A percentile compares a stretch with the other conserved stretches of the same genome.
Conservation (phyloP, 2,113 vertebrate genomes). For the Strix uralensis region DNA sequence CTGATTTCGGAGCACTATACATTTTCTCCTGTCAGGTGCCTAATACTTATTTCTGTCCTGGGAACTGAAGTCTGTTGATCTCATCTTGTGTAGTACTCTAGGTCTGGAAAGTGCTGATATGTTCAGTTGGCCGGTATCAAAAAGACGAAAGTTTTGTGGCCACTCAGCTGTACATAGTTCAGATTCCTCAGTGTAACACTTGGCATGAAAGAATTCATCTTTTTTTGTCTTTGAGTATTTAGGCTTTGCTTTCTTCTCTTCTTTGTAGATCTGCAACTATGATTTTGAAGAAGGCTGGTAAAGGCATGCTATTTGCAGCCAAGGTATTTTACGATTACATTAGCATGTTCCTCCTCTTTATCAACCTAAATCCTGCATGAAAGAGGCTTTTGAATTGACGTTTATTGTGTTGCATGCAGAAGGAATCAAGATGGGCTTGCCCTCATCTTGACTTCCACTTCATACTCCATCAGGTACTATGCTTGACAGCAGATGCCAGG, state of each 20-base stretch:
- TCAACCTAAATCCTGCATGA: not conserved
- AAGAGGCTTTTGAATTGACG: not conserved
- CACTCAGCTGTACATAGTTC: not conserved
- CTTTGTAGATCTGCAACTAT: not conserved
- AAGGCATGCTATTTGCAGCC: not conserved
- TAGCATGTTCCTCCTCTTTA: not conserved
- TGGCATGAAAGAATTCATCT: not conserved
- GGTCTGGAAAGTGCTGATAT: not conserved
- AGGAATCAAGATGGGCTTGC: not conserved
- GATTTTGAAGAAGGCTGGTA: not conserved
- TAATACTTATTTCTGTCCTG: not conserved
- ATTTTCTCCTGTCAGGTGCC: not conserved
- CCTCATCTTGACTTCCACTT: not conserved
- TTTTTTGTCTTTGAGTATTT: constrained; percentile 3
- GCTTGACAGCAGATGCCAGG: not conserved
- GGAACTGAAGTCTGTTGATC: not conserved
- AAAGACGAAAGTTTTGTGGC: not conserved
- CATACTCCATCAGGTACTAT: not conserved
- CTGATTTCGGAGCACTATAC: not conserved
- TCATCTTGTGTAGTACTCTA: not conserved
- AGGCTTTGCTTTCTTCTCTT: not conserved
- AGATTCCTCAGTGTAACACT: not conserved
- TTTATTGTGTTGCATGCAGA: not conserved
- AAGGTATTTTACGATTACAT: not conserved
- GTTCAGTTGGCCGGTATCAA: not conserved